phyloP scores from a whole-genome alignment of 1,140 invertebrate species.

The Zaprionus nigranus region DNA sequence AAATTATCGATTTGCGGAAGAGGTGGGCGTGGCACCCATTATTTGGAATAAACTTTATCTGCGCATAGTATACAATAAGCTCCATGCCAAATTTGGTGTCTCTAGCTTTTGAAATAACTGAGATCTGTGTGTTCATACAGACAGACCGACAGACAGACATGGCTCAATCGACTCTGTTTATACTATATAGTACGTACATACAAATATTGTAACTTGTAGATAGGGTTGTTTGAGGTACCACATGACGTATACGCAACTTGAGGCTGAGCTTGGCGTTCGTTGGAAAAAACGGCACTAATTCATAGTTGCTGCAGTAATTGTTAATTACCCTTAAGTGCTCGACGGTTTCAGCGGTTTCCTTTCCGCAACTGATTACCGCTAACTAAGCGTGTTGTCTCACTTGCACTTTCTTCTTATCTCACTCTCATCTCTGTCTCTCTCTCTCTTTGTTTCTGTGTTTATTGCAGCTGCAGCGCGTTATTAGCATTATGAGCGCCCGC shows the following conservation, averaged over 20 bases:
- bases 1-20: no score
- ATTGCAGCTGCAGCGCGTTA: conserved; percentile 48
- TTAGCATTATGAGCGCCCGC: conserved; percentile 37
- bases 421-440: neutral
- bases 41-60: no score
- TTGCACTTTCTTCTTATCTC: neutral
- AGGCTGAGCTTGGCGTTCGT: neutral
- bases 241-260: conserved; percentile 14
- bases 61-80: no score
- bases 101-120: no score
- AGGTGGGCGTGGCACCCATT: no score
- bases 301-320: conserved; percentile 14
- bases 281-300: conserved; percentile 26
- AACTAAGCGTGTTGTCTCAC: conserved; percentile 15
- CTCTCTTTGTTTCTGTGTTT: conserved; percentile 6
- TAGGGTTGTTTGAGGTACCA: neutral
- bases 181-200: no score
- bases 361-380: conserved; percentile 17
- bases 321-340: conserved; percentile 40
- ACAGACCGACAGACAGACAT: no score
- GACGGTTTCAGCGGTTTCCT: conserved; percentile 10
- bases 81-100: no score
- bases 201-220: no score
- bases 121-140: no score
- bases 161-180: neutral